Percentiles rank a stretch among this genome's conserved stretches.
Conservation (phyloP, 2,888 invertebrate genomes). For the Tetragonisca angustula region DNA sequence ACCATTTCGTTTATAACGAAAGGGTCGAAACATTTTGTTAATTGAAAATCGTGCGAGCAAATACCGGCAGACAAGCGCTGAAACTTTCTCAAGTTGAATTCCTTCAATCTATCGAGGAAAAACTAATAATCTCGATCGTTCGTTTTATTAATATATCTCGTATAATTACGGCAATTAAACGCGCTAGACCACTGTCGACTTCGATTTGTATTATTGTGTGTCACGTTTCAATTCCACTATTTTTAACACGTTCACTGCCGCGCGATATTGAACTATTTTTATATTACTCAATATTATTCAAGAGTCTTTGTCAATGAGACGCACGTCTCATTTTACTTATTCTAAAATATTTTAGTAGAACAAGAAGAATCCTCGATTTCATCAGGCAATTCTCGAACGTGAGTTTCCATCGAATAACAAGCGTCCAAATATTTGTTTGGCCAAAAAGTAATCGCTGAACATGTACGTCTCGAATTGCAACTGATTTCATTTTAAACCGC, state of each 20-base stretch:
- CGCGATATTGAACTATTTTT: too few species aligned
- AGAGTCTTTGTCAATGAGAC: too few species aligned
- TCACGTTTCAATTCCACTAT: background rate
- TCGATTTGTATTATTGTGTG: conserved; percentile 9
- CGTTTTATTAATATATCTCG: conserved; percentile 1
- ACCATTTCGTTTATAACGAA: too few species aligned
- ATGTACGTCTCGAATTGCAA: too few species aligned
- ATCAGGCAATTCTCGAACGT: background rate
- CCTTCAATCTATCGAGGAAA: background rate
- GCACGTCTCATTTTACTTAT: too few species aligned
- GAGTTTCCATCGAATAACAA: background rate
- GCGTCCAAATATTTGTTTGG: too few species aligned
- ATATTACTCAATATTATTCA: too few species aligned
- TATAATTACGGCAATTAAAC: background rate
- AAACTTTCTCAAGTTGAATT: background rate
- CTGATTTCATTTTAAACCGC: too few species aligned
- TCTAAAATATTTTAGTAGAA: too few species aligned
- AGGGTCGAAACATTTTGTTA: background rate
- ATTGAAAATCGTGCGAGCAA: background rate
- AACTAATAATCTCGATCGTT: background rate
- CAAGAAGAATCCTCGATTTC: background rate
- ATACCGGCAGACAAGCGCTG: background rate
- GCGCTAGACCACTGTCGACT: background rate
- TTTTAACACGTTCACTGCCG: too few species aligned
- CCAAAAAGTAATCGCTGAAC: too few species aligned